These are phyloP conservation scores for Prunella himalayana DNA, from an alignment of 2,113 vertebrate genomes.

Conservation along the genomic window DNA sequence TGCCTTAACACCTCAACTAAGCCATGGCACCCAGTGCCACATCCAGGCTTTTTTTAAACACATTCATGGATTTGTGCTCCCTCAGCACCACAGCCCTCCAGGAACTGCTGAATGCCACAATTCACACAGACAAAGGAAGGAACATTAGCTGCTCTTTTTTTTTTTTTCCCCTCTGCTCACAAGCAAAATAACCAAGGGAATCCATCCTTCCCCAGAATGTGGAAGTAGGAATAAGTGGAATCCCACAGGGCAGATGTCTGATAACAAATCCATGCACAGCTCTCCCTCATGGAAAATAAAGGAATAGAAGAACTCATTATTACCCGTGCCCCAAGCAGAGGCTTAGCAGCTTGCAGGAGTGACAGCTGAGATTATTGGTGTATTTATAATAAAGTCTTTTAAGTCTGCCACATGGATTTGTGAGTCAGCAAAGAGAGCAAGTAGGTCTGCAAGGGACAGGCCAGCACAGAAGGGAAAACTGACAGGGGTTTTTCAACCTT, in stretches of 20 bases:
- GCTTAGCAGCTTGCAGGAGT: slow-evolving; percentile 1
- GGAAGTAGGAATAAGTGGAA: neutral
- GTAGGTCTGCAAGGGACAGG: neutral
- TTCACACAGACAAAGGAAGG: neutral
- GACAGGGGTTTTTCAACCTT: neutral
- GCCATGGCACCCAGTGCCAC: neutral
- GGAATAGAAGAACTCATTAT: neutral
- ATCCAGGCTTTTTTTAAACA: neutral
- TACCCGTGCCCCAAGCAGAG: neutral
- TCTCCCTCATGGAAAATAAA: slow-evolving; percentile 27
- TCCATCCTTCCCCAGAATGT: neutral
- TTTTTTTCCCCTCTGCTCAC: neutral
- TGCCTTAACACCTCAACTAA: neutral
- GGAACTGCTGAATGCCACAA: neutral
- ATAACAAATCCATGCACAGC: neutral
- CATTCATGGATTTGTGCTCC: neutral
- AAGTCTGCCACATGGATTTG: slow-evolving; percentile 43
- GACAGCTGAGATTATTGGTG: slow-evolving; percentile 44
- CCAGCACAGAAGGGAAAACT: neutral
- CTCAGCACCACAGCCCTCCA: neutral
- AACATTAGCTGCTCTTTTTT: neutral
- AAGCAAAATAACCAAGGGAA: neutral
- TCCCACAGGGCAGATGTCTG: neutral
- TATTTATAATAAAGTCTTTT: slow-evolving; percentile 62
- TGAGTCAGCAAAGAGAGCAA: slow-evolving; percentile 45